phyloP scores from a whole-genome alignment of 2,113 vertebrate genomes.

The Dasyprocta punctata region DNA sequence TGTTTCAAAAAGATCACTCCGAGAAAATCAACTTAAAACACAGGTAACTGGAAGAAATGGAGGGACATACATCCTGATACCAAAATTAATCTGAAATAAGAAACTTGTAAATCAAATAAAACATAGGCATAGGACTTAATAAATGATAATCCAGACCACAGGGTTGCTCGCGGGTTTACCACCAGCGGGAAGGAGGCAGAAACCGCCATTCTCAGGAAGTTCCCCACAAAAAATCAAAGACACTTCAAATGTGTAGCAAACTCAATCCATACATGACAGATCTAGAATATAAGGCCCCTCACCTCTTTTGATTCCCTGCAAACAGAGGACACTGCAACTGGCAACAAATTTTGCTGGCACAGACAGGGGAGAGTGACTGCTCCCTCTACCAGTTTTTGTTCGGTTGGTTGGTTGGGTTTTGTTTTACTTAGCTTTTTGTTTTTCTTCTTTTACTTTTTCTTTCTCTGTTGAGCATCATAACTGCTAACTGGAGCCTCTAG shows the following conservation, averaged over 20 bases:
- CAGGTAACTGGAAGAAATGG: not conserved
- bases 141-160: not conserved
- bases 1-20: conserved; percentile 10
- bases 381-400: not conserved
- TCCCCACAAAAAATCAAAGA: not conserved
- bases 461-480: not conserved
- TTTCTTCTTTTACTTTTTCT: not conserved
- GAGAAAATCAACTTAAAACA: not conserved
- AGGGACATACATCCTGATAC: not conserved
- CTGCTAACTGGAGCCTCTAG: not conserved
- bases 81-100: not conserved
- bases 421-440: not conserved
- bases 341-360: not conserved
- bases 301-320: not conserved
- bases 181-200: no score
- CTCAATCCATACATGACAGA: no score
- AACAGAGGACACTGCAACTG: not conserved
- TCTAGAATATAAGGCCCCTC: not conserved
- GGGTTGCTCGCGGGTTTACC: not conserved
- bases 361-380: not conserved
- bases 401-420: not conserved
- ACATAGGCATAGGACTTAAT: not conserved
- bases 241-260: not conserved
- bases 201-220: no score
- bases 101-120: not conserved